Evolutionary conservation across 2,797 vertebrate genomes (phyloP).

Genomic region (Bovichtus diacanthus): DNA sequence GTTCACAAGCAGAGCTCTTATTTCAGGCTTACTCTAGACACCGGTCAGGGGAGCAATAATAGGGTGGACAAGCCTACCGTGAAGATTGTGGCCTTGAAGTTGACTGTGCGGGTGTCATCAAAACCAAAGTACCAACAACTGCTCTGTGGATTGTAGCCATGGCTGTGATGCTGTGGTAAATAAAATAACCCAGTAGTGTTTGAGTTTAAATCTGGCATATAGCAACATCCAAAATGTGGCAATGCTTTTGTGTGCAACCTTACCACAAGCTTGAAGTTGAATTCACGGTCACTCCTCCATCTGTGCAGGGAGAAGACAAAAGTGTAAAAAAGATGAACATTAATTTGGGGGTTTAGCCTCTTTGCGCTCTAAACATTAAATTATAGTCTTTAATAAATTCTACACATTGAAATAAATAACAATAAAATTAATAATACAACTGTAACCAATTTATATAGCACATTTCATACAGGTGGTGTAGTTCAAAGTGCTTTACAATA

Average conservation of each 20-base stretch:
- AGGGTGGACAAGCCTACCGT: slow-evolving; percentile 4
- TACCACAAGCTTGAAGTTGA: not conserved
- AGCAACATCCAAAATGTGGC: not conserved
- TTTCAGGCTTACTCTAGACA: slow-evolving; percentile 26
- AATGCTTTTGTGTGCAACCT: not conserved
- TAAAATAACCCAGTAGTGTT: not conserved
- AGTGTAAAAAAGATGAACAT: no score
- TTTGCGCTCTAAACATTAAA: not conserved
- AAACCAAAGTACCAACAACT: slow-evolving; percentile 3
- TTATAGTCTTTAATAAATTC: not conserved
- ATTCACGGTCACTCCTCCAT: not conserved
- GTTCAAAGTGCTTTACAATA: no score
- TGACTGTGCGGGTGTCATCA: slow-evolving; percentile 27
- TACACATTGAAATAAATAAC: not conserved
- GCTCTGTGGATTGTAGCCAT: slow-evolving; percentile 5
- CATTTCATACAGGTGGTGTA: no score
- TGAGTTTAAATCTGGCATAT: not conserved
- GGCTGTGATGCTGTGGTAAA: not conserved
- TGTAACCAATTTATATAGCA: no score
- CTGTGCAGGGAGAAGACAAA: slow-evolving; percentile 1
- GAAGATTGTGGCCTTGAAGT: slow-evolving; percentile 19
- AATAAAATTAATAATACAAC: no score
- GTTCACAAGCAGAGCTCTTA: slow-evolving; percentile 14
- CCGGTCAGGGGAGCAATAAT: slow-evolving; percentile 10
- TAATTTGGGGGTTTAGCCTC: no score